phyloP scores from a whole-genome alignment of 2,888 invertebrate genomes.

The Sycophila texana region DNA sequence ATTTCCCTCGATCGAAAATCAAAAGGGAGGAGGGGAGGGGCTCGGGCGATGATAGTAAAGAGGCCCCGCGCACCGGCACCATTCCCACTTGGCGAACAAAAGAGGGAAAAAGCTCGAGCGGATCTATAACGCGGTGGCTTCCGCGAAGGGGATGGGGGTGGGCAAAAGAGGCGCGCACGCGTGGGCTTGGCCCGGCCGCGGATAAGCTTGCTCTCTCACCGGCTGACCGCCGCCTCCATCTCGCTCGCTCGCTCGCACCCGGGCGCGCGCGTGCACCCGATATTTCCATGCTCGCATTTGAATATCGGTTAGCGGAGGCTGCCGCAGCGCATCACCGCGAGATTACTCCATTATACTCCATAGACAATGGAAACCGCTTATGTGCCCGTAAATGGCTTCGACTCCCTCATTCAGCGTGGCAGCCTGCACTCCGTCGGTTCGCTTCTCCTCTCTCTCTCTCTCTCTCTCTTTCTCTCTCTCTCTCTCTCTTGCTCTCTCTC shows the following conservation, averaged over 20 bases:
- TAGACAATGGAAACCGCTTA: conserved; percentile 75
- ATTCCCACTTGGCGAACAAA: too few relatives aligned
- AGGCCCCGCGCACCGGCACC: too few relatives aligned
- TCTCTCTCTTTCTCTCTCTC: not conserved
- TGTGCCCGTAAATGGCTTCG: conserved; percentile 73
- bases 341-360: conserved; percentile 75
- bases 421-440: conserved; percentile 2
- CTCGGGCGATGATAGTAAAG: too few relatives aligned
- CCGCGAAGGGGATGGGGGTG: not conserved
- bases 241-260: not conserved
- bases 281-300: conserved; percentile 69
- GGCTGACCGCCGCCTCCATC: conserved; percentile 55
- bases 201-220: conserved; percentile 58
- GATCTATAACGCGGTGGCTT: not conserved
- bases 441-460: not conserved
- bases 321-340: conserved; percentile 73
- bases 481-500: not conserved
- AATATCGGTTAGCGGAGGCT: conserved; percentile 68
- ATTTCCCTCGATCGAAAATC: not conserved
- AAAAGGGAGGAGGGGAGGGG: not conserved
- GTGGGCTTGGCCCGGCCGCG: conserved; percentile 11
- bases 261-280: conserved; percentile 50
- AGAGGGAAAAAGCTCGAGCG: not conserved
- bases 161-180: not conserved
- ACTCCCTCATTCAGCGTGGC: conserved; percentile 62